Evolutionary conservation across 2,797 vertebrate species (phyloP).

Genomic region (Brachymystax lenok): DNA sequence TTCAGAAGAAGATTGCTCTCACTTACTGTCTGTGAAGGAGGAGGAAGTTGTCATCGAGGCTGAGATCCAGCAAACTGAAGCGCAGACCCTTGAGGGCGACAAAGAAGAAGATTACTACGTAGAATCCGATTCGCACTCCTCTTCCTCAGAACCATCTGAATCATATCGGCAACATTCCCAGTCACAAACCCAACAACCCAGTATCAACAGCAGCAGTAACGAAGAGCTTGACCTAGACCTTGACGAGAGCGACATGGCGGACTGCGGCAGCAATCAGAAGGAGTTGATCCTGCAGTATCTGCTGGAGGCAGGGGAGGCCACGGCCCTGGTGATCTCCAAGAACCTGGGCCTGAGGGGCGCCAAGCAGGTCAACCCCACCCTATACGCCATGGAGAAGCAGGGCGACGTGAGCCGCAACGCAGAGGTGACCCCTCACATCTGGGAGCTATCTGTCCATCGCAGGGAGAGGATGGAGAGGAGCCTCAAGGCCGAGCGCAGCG

Average conservation of each 20-base stretch:
- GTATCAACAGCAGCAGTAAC: conserved; percentile 20
- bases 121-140: conserved; percentile 56
- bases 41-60: conserved; percentile 8
- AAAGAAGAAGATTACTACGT: conserved; percentile 60
- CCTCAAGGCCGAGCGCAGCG: conserved; percentile 64
- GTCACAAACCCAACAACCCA: conserved; percentile 13
- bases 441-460: conserved; percentile 83
- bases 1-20: not conserved
- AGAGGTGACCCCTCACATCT: conserved; percentile 66
- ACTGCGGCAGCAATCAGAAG: conserved; percentile 78
- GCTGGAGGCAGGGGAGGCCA: conserved; percentile 68
- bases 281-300: conserved; percentile 84
- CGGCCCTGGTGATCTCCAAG: conserved; percentile 83
- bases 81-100: conserved; percentile 8
- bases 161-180: conserved; percentile 44
- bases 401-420: conserved; percentile 81
- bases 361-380: conserved; percentile 82
- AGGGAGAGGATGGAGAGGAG: conserved; percentile 85
- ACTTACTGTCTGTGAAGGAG: not conserved
- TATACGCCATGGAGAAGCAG: conserved; percentile 84
- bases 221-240: conserved; percentile 14
- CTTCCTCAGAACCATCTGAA: conserved; percentile 47
- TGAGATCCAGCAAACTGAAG: not conserved
- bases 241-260: conserved; percentile 69
- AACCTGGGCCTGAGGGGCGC: conserved; percentile 81